Evolutionary conservation across 2,113 vertebrate genomes (phyloP), one percentile per base, ranked within the genome.

Genomic region (Candoia aspera): DNA sequence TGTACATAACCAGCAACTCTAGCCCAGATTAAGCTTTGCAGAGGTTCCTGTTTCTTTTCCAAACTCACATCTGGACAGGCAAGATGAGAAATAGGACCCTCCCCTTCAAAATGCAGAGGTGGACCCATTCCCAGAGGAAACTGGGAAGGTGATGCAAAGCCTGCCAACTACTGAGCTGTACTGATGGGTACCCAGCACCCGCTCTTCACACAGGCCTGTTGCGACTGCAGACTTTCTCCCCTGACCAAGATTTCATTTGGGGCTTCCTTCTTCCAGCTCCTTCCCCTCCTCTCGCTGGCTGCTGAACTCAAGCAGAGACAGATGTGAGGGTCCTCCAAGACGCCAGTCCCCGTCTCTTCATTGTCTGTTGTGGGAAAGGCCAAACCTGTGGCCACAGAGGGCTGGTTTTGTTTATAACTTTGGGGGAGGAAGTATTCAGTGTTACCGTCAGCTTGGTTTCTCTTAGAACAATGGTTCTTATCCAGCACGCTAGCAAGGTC

Each of bases 291-390:
- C 8, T 91, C 0, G 53, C 95, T 96, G 95, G 95, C 95, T 58
- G 96, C 95, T 59, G 62, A 0, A 60, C 92, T 94, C 95, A 94
- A 92, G 93, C 92, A 46, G 95, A 93, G 92, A 68, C 96, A 96
- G 95, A 96, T 96, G 96, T 93, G 93, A 68, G 91, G 84, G 90
- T 94, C 94, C 95, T 68, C 95, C 93, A 23, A 53, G 94, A 93
- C 62, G 42, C 59, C 29, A 9, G 23, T 84, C 83, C 88, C 24
- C 19, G 6, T 79, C 84, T 93, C 21, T 0, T 59, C 0, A 0
- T 88, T 88, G 58, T 88, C 95, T 57, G 92, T 0, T 8, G 93
- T 96, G 96, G 95, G 96, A 97, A 96, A 95, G 94, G 95, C 94
- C 93, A 90, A 95, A 92, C 59, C 91, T 83, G 93, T 90, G 88